phyloP scores from a whole-genome alignment of 2,113 vertebrate genomes.

The Mobula hypostoma region DNA sequence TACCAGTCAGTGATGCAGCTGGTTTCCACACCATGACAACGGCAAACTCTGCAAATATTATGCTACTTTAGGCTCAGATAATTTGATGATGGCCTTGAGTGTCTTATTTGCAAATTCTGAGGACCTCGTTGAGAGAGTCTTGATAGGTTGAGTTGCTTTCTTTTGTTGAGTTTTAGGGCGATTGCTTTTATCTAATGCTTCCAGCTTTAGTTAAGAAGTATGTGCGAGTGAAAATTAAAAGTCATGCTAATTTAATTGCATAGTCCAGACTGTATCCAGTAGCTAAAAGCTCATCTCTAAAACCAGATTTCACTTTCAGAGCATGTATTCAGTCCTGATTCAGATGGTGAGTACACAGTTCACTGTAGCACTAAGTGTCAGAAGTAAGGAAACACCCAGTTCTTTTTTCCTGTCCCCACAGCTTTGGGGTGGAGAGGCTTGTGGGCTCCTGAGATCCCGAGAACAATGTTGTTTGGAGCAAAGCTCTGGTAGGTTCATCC shows the following conservation, averaged over 20 bases:
- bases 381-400: background rate
- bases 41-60: background rate
- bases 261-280: background rate
- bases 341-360: background rate
- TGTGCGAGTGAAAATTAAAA: background rate
- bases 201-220: background rate
- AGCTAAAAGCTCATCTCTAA: background rate
- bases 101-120: background rate
- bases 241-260: background rate
- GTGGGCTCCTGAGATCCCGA: no score
- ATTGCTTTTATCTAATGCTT: background rate
- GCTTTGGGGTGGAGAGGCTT: no score
- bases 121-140: background rate
- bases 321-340: background rate
- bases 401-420: background rate
- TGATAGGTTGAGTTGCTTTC: background rate
- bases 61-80: background rate
- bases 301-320: background rate
- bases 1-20: no score
- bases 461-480: no score
- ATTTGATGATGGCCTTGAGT: background rate
- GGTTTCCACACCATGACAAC: background rate
- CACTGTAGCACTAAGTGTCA: background rate
- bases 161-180: background rate
- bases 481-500: no score